phyloP scores from a whole-genome alignment of 2,888 invertebrate species.

The Acronicta alni region DNA sequence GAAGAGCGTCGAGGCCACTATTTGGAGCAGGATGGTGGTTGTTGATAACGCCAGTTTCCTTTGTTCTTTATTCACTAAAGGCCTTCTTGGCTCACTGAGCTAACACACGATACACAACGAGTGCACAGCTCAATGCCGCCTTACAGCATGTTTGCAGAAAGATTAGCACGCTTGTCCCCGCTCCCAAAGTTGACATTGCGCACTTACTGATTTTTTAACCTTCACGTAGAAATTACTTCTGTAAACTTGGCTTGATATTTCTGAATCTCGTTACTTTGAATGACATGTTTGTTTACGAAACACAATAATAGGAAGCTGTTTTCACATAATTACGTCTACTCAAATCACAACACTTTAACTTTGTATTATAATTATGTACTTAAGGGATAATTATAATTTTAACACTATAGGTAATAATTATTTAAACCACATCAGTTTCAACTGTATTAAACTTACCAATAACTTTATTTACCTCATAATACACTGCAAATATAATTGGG shows the following conservation, averaged over 20 bases:
- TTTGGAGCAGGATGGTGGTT: constrained; percentile 58
- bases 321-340: constrained; percentile 37
- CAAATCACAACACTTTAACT: constrained; percentile 47
- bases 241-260: constrained; percentile 71
- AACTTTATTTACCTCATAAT: constrained; percentile 5
- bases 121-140: constrained; percentile 72
- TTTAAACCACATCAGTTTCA: constrained; percentile 11
- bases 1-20: constrained; percentile 60
- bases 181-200: constrained; percentile 85
- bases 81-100: constrained; percentile 75
- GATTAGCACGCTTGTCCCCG: constrained; percentile 84
- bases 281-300: constrained; percentile 60
- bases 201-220: constrained; percentile 84
- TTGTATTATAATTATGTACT: constrained; percentile 1
- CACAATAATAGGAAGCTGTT: constrained; percentile 55
- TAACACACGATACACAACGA: constrained; percentile 79
- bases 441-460: constrained; percentile 12
- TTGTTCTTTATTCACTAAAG: constrained; percentile 73
- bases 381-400: constrained; percentile 11
- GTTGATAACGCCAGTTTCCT: constrained; percentile 66
- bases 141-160: constrained; percentile 82
- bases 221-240: constrained; percentile 77
- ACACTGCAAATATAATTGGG: not conserved
- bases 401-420: constrained; percentile 22
- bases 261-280: constrained; percentile 67